Evolutionary conservation across 2,888 invertebrate species (phyloP), one percentile per base, ranked within the genome.

Genomic region (Sinhomidia bicolor): DNA sequence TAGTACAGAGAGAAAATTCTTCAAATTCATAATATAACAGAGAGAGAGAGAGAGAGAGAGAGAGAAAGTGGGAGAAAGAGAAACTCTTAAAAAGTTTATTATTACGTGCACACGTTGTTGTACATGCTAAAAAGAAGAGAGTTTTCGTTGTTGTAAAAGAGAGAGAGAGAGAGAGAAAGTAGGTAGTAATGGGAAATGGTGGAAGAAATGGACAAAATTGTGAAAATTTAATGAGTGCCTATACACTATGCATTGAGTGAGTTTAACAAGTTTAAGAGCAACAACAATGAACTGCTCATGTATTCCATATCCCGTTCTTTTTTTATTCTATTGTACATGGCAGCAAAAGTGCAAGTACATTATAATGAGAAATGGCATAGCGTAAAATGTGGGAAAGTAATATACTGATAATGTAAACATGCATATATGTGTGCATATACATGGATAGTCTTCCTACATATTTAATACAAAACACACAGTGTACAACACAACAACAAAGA

Each of bases 151-250:
- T 32, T n/a, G n/a, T n/a, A n/a, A n/a, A n/a, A n/a, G n/a, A n/a
- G n/a, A n/a, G n/a, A n/a, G n/a, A n/a, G n/a, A n/a, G n/a, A n/a
- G n/a, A n/a, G n/a, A 29, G 47, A 51, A 26, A 65, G 54, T 36
- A n/a, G n/a, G 36, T 36, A 54, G 54, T 68, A 83, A 83, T 71
- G 68, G 65, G 17, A 83, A 83, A 83, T 71, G 71, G 82, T 54
- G 44, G 71, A 83, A 36, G 82, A 83, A 83, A 83, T 83, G 82
- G 82, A 71, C 82, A 71, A 68, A 83, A 83, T 71, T 83, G 51
- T 83, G 82, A 83, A 83, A 83, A 71, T 83, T 83, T 83, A 83
- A 83, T 83, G 57, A 57, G 17, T 68, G n/a, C 57, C 65, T 47
- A n/a, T n/a, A n/a, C n/a, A n/a, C n/a, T n/a, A n/a, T n/a, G 20